These are phyloP conservation scores for Mastigias papua DNA, from an alignment of 30 jellyfish, hydroid and myxozoan species.

Conservation along the genomic window DNA sequence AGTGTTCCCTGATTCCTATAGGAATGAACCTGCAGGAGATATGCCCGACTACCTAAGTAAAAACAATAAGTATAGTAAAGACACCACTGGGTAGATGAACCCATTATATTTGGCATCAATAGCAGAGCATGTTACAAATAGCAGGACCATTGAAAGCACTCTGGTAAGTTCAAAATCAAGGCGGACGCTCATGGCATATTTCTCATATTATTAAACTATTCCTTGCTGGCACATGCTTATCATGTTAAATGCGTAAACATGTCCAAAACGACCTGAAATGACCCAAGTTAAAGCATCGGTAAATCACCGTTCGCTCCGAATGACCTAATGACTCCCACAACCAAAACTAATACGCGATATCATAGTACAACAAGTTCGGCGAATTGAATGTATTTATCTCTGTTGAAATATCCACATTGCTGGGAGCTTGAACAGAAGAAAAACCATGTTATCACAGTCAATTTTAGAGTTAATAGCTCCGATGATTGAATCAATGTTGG, in stretches of 20 bases:
- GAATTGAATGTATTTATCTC: conserved; percentile 14
- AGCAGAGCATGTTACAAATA: neutral
- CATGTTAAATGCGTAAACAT: neutral
- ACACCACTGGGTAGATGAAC: neutral
- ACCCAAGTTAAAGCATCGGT: neutral
- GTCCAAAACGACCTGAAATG: neutral
- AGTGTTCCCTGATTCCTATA: neutral
- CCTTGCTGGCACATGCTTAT: neutral
- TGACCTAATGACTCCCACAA: conserved; percentile 7
- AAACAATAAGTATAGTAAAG: neutral
- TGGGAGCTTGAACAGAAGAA: conserved; percentile 25
- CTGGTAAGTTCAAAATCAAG: neutral
- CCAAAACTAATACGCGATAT: conserved; percentile 1
- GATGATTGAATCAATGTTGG: neutral
- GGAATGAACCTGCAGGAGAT: neutral
- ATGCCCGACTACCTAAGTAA: neutral
- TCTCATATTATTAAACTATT: neutral
- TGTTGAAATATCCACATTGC: conserved; percentile 18
- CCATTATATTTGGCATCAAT: neutral
- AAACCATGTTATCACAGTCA: conserved; percentile 1
- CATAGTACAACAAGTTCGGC: neutral
- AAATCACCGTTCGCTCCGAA: conserved; percentile 10
- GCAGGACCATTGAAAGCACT: neutral
- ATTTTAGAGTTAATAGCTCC: neutral
- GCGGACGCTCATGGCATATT: neutral